phyloP scores from a whole-genome alignment of 2,797 vertebrate genomes.

The Sandelia bainsii region DNA sequence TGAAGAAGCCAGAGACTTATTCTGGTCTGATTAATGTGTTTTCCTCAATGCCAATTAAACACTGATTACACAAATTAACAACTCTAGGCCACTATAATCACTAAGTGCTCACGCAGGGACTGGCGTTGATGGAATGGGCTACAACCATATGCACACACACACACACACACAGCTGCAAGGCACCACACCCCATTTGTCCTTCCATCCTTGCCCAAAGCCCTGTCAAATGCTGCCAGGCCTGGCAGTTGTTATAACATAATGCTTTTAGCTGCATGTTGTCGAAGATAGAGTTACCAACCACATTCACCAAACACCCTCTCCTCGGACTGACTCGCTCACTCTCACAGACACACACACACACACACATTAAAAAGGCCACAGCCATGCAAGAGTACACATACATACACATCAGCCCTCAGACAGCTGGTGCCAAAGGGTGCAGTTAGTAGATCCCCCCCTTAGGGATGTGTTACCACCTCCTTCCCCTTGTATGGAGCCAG shows the following conservation, averaged over 20 bases:
- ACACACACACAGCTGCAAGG: constrained; percentile 51
- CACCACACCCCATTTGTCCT: constrained; percentile 71
- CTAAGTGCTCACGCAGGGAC: constrained; percentile 73
- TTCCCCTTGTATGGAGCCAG: constrained; percentile 57
- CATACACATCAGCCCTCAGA: constrained; percentile 51
- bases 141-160: constrained; percentile 22
- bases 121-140: constrained; percentile 63
- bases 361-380: constrained; percentile 42
- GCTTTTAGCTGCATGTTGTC: constrained; percentile 73
- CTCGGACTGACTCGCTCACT: constrained; percentile 37
- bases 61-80: constrained; percentile 83
- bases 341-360: constrained; percentile 24
- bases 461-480: constrained; percentile 59
- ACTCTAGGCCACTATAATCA: constrained; percentile 74
- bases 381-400: constrained; percentile 50
- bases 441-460: constrained; percentile 71
- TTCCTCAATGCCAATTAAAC: constrained; percentile 82
- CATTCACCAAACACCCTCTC: constrained; percentile 57
- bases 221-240: constrained; percentile 64
- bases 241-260: constrained; percentile 76
- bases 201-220: constrained; percentile 60
- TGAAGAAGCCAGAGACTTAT: constrained; percentile 71
- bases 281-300: constrained; percentile 75
- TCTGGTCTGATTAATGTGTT: constrained; percentile 81
- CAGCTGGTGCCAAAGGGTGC: constrained; percentile 77